A percentile compares a stretch with the other conserved stretches of the same genome.
Conservation (phyloP, 2,797 vertebrate species). For the Mionectes olivaceus region DNA sequence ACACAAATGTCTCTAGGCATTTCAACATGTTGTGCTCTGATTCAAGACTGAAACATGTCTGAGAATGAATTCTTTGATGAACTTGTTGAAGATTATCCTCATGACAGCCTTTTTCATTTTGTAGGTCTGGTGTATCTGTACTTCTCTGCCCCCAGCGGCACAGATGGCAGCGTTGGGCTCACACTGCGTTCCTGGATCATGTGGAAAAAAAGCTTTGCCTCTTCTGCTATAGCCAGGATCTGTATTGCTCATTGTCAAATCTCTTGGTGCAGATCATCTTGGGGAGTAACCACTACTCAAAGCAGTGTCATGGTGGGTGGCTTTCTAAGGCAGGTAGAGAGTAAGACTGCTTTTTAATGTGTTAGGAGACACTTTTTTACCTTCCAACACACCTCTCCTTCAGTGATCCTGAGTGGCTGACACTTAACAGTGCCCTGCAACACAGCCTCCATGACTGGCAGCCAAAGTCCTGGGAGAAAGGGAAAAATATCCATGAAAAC, state of each 20-base stretch:
- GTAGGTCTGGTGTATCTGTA: not conserved
- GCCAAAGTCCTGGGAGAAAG: not conserved
- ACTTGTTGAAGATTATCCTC: not conserved
- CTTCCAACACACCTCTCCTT: not conserved
- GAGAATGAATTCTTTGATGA: not conserved
- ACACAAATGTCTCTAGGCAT: not conserved
- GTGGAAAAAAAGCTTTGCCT: constrained; percentile 78
- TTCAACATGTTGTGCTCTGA: not conserved
- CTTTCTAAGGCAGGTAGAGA: not conserved
- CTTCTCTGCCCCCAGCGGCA: constrained; percentile 69
- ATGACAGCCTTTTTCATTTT: not conserved
- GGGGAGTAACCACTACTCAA: not conserved
- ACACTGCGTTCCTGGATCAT: constrained; percentile 72
- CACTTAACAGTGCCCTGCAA: not conserved
- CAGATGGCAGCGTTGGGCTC: constrained; percentile 18
- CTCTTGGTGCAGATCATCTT: not conserved
- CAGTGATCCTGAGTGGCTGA: not conserved
- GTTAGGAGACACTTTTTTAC: not conserved
- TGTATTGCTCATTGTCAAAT: not conserved
- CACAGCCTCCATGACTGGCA: not conserved
- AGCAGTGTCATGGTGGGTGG: not conserved
- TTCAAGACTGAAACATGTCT: not conserved
- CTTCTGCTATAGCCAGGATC: not conserved
- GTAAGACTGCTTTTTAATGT: not conserved
- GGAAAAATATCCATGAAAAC: not conserved